phyloP scores from a whole-genome alignment of 2,113 vertebrate species.

The Alexandromys fortis region DNA sequence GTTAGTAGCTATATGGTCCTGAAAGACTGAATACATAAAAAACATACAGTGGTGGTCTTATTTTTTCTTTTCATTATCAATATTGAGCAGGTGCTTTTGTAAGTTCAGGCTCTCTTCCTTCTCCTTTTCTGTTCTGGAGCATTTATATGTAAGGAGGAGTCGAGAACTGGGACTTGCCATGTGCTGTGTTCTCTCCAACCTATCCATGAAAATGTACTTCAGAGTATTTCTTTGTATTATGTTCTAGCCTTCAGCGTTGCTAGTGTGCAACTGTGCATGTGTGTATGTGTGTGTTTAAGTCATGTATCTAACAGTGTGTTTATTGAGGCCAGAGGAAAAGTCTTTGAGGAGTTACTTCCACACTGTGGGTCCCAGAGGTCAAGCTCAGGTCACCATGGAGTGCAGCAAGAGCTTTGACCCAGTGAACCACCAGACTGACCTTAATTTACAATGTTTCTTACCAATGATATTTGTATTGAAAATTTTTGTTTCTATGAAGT shows the following conservation, averaged over 20 bases:
- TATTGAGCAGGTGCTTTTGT: background rate
- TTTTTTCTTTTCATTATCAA: slow-evolving; percentile 2
- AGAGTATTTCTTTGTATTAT: background rate
- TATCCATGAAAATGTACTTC: background rate
- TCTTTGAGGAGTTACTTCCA: background rate
- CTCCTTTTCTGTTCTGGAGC: background rate
- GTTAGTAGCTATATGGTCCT: background rate
- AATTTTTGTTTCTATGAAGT: background rate
- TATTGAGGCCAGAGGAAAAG: background rate
- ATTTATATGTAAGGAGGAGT: background rate
- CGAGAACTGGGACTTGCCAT: background rate
- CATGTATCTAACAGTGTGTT: background rate
- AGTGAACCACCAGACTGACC: background rate
- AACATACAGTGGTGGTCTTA: background rate
- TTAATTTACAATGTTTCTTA: slow-evolving; percentile 22
- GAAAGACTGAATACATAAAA: slow-evolving; percentile 4
- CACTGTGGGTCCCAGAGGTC: too few relatives aligned
- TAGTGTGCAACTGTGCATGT: too few relatives aligned
- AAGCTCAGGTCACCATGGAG: background rate
- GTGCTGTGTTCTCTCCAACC: background rate
- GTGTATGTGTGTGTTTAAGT: too few relatives aligned
- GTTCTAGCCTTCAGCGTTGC: too few relatives aligned
- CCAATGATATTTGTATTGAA: background rate
- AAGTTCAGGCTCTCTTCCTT: background rate
- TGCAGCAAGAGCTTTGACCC: too few relatives aligned